A percentile compares a stretch with the other conserved stretches of the same genome.
Evolutionary conservation across 2,797 vertebrate genomes (phyloP).

Genomic region (Urophycis tenuis): DNA sequence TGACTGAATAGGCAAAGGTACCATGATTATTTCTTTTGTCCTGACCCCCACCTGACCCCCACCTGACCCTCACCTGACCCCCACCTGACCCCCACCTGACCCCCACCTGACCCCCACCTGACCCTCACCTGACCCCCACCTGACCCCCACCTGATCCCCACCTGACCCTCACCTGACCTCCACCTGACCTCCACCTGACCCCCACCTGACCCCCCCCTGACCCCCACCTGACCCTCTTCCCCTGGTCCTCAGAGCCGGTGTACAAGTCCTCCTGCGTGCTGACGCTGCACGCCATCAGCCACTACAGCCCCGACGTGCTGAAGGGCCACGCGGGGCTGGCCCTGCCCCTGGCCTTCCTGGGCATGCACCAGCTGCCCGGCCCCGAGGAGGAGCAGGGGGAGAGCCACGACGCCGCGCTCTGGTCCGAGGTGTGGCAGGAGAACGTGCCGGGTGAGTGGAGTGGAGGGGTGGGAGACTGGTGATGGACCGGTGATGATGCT

Average conservation of each 20-base stretch:
- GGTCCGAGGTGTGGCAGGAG: constrained; percentile 97
- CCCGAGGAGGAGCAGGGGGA: constrained; percentile 84
- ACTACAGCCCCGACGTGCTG: constrained; percentile 92
- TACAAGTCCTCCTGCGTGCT: constrained; percentile 85
- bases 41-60: not conserved
- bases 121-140: too few relatives aligned
- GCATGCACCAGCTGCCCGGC: constrained; percentile 88
- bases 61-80: not conserved
- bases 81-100: not conserved
- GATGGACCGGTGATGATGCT: not conserved
- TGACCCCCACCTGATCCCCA: not conserved
- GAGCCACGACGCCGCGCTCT: constrained; percentile 79
- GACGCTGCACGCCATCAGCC: constrained; percentile 88
- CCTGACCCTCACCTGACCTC: too few relatives aligned
- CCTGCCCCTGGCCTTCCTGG: constrained; percentile 90
- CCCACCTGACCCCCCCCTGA: not conserved
- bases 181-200: not conserved
- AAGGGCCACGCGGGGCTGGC: constrained; percentile 85
- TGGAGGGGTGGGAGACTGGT: not conserved
- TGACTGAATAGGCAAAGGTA: not conserved
- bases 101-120: not conserved
- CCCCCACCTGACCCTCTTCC: too few relatives aligned
- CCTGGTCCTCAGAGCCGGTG: constrained; percentile 70
- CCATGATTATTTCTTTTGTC: not conserved
- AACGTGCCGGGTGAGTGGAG: constrained; percentile 95